Evolutionary conservation across 2,797 vertebrate genomes (phyloP), one percentile per base, ranked within the genome.

Genomic region (Bryconaethiops microstoma): DNA sequence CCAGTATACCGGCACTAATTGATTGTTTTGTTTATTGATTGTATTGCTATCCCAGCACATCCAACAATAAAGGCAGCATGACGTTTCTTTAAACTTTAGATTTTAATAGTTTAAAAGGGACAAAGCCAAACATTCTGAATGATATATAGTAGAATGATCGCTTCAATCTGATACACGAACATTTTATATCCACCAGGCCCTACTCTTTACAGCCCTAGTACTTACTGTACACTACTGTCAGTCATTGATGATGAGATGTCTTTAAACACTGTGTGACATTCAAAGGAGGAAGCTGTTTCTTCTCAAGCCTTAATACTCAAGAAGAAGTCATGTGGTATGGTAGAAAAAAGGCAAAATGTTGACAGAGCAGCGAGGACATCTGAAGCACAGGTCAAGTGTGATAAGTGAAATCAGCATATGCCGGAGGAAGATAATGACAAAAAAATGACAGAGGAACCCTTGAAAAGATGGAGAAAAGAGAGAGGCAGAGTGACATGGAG

Each of bases 381-480:
- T 90, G 87, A 90, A 88, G 88, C 79, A 87, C 88, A 84, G 90
- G 91, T 91, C 92, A 93, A 91, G 89, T 86, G 86, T 82, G 90
- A 94, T 92, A 91, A 92, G 92, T 87, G 86, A 88, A 92, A 94
- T 92, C 89, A 92, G 90, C 92, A 92, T 92, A 92, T 93, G 91
- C 91, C 91, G 90, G 83, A 86, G 90, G 84, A 89, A 89, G 89
- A 92, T 93, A 93, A 94, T 91, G 88, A 91, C 88, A 90, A 92
- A 91, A 57, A 93, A 93, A 93, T 91, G 89, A 92, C 91, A 92
- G 91, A 89, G 86, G 86, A 88, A 89, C 83, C 87, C 85, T 90
- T 90, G 90, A 90, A 92, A 91, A 90, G 77, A 76, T 55, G 23
- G 8, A 93, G 90, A 50, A 78, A 78, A 79, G 29, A 76, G 77